Conservation (phyloP, 2,113 vertebrate species). For the Labeo rohita region DNA sequence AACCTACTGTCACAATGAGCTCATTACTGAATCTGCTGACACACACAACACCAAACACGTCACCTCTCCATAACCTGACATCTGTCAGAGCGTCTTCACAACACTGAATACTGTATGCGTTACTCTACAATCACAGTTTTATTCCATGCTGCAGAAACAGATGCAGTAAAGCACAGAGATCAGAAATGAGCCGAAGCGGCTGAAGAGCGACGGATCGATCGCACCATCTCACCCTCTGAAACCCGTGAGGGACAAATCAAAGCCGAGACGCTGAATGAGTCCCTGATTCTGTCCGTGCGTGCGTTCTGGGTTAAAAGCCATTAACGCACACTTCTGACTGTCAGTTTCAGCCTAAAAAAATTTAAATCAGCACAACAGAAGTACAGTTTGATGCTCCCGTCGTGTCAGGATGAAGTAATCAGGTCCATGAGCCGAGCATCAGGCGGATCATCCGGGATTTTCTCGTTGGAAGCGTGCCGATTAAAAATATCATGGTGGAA, state of each 20-base stretch:
- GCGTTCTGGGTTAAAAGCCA: conserved; percentile 34
- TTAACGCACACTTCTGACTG: conserved; percentile 27
- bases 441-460: too few species aligned
- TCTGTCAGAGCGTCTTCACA: background rate
- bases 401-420: background rate
- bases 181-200: background rate
- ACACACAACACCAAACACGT: conserved; percentile 1
- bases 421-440: too few species aligned
- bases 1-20: conserved; percentile 28
- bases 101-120: background rate
- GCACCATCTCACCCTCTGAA: conserved; percentile 35
- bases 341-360: conserved; percentile 43
- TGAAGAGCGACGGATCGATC: conserved; percentile 47
- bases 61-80: background rate
- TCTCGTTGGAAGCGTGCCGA: background rate
- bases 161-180: too few species aligned
- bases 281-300: conserved; percentile 38
- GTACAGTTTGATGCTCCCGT: background rate
- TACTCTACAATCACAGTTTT: background rate
- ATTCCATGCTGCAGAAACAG: too few species aligned
- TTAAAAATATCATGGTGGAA: background rate
- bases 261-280: conserved; percentile 36
- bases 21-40: conserved; percentile 48
- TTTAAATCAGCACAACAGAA: conserved; percentile 20
- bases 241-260: conserved; percentile 50